A percentile compares a stretch with the other conserved stretches of the same genome.
Conservation (phyloP, 2,113 vertebrate genomes). For the Collichthys lucidus region DNA sequence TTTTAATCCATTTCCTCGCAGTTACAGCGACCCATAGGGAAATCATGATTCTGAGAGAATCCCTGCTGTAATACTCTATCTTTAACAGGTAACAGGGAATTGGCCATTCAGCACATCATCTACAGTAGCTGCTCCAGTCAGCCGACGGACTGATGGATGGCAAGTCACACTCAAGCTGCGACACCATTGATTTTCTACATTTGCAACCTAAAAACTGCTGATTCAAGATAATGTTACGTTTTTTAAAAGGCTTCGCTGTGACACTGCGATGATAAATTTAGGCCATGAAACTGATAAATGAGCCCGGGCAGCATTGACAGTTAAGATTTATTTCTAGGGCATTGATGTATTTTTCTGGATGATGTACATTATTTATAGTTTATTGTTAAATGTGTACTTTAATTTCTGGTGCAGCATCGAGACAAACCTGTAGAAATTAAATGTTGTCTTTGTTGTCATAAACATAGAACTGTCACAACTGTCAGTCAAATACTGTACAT, state of each 20-base stretch:
- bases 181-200: slow-evolving; percentile 74
- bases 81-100: slow-evolving; percentile 70
- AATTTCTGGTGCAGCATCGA: slow-evolving; percentile 1
- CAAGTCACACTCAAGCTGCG: slow-evolving; percentile 52
- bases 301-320: slow-evolving; percentile 16
- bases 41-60: slow-evolving; percentile 11
- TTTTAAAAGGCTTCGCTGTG: slow-evolving; percentile 50
- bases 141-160: slow-evolving; percentile 68
- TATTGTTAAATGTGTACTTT: slow-evolving; percentile 19
- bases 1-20: slow-evolving; percentile 33
- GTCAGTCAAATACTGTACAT: slow-evolving; percentile 5
- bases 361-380: slow-evolving; percentile 29
- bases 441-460: slow-evolving; percentile 13
- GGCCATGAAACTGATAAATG: slow-evolving; percentile 50
- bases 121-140: slow-evolving; percentile 54
- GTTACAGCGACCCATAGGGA: slow-evolving; percentile 29
- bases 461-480: slow-evolving; percentile 4
- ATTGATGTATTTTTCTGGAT: slow-evolving; percentile 39
- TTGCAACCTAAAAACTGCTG: slow-evolving; percentile 64
- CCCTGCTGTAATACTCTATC: slow-evolving; percentile 27
- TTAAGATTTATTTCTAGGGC: slow-evolving; percentile 56
- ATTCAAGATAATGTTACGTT: slow-evolving; percentile 70
- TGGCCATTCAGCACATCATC: slow-evolving; percentile 74
- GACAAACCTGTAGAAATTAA: slow-evolving; percentile 11
- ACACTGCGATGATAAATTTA: slow-evolving; percentile 50